A percentile compares a stretch with the other conserved stretches of the same genome.
Conservation (phyloP, 2,888 invertebrate species). For the Megaustenia siamemsis region DNA sequence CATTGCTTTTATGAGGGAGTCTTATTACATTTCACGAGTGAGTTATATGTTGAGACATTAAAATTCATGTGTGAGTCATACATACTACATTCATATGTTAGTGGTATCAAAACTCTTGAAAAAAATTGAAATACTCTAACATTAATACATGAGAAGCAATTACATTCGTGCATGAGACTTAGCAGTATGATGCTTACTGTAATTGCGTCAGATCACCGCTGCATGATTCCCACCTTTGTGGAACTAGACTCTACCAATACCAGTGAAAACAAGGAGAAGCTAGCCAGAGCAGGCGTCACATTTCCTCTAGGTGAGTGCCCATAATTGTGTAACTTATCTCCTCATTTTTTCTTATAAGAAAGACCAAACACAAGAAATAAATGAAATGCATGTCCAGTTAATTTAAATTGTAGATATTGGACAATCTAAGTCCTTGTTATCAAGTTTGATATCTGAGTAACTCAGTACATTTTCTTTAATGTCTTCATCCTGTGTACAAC, state of each 20-base stretch:
- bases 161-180: not conserved
- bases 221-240: slow-evolving; percentile 91
- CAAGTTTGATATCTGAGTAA: too few species aligned
- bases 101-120: too few species aligned
- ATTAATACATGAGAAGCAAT: not conserved
- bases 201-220: slow-evolving; percentile 81
- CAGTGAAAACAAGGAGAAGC: slow-evolving; percentile 84
- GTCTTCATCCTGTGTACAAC: too few species aligned
- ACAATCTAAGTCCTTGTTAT: too few species aligned
- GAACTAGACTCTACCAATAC: slow-evolving; percentile 86
- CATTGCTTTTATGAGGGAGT: too few species aligned
- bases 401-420: too few species aligned
- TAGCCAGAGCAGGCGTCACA: slow-evolving; percentile 85
- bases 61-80: too few species aligned
- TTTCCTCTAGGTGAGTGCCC: slow-evolving; percentile 86
- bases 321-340: not conserved
- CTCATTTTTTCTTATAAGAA: not conserved
- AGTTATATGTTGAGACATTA: too few species aligned
- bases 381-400: not conserved
- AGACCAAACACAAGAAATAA: not conserved
- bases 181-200: not conserved
- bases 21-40: too few species aligned
- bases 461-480: too few species aligned
- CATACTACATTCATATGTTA: too few species aligned
- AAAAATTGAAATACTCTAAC: too few species aligned